Evolutionary conservation across 2,113 vertebrate genomes (phyloP), one percentile per base, ranked within the genome.

Genomic region (Serilophus lunatus): DNA sequence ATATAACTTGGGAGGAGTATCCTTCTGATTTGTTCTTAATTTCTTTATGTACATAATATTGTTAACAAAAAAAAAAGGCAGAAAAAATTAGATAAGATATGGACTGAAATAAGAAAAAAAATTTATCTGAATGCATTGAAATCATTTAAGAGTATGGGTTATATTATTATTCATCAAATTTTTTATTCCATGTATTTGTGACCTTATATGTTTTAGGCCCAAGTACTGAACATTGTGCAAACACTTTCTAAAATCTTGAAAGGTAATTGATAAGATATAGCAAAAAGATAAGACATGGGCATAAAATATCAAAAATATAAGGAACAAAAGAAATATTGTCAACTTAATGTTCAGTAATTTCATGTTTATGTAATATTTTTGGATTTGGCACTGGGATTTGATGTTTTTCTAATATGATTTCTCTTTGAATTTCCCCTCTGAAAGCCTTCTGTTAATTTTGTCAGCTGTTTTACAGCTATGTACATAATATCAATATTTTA

Each of bases 31-130:
- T 74, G 2, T 18, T 68, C 77, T 63, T 50, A 3, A 50, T 53
- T 70, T 78, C 12, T 63, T 84, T 66, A 40, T n/a, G 13, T 22
- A 25, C 0, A 0, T 19, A 63, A 51, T n/a, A 12, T 4, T 3
- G 3, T 24, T n/a, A 74, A 50, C 2, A 60, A 44, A 51, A 7
- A 2, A 1, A 29, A 60, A 50, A 26, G 17, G 1, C 1, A 35
- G 8, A 18, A 56, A 65, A 66, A 66, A 40, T 16, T 82, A 50
- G 2, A 4, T 38, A 45, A 31, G 9, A 59, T 6, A 20, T 36
- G 8, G 74, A 38, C 3, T 49, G 16, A 59, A 45, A n/a, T 49
- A 53, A 82, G 29, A 86, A 24, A 68, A 76, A 63, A 91, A 82
- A 35, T 0, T 2, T 45, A 14, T 51, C 23, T 75, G 70, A 63